Evolutionary conservation across 2,888 invertebrate species (phyloP), one percentile per base, ranked within the genome.

Genomic region (Allygus modestus): DNA sequence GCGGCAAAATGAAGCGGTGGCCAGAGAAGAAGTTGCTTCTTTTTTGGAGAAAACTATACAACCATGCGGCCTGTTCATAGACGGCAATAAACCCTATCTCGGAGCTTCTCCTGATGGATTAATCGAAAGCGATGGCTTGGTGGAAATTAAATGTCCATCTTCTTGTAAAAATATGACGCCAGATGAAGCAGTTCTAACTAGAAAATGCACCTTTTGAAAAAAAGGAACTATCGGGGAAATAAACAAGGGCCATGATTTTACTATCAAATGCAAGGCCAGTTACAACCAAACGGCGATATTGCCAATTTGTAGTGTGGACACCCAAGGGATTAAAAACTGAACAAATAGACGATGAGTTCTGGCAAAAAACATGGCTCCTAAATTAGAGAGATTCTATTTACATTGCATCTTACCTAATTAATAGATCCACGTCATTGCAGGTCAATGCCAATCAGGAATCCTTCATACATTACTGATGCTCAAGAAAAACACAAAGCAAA

Each of bases 391-490:
- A 9, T 83, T 83, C 26, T 83, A 83, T 28, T 28, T 51, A 23
- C 11, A 75, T 58, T 83, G 83, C 43, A 9, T 83, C 9, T 31
- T 83, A 9, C 83, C 83, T 51, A 83, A 51, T 1, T 83, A 37
- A 33, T 83, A 5, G 73, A 83, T 20, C 83, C 83, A 7, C 73
- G 83, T 11, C 31, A 73, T 20, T 20, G 23, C 37, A 26, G 83
- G 20, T 75, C 54, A 17, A 73, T 83, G 83, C 51, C 83, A 7
- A 83, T 83, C 15, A 33, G 83, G 20, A 75, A 83, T 26, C 83
- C 83, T 26, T 7, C 12, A 20, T 82, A 82, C 28, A 65, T 82
- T 26, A 54, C 46, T 28, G 58, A 81, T 26, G 81, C 54, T 17
- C 31, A 17, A 12, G 17, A 46, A 46, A 11, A 17, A 17, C 46